A percentile compares a stretch with the other conserved stretches of the same genome.
phyloP scores from a whole-genome alignment of 1,140 invertebrate species.

The Pygmarrhopalites habei region DNA sequence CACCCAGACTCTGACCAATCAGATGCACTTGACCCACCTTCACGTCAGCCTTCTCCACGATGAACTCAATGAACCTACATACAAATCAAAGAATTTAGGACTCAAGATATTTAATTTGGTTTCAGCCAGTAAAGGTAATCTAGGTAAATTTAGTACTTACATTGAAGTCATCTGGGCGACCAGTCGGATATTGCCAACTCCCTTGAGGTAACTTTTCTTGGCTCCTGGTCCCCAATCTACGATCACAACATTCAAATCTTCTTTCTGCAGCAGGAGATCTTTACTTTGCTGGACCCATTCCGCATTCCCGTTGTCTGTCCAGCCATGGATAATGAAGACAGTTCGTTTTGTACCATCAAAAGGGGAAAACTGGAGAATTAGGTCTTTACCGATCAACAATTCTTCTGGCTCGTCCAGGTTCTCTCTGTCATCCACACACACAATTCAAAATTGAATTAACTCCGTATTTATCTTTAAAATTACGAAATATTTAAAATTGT shows the following conservation, averaged over 20 bases:
- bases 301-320: conserved; percentile 18
- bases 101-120: too few species aligned
- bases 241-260: conserved; percentile 40
- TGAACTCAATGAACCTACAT: conserved; percentile 33
- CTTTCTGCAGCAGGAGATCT: conserved; percentile 6
- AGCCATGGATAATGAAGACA: conserved; percentile 29
- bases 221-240: conserved; percentile 42
- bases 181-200: conserved; percentile 40
- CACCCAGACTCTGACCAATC: conserved; percentile 22
- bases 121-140: too few species aligned
- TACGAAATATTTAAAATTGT: neutral
- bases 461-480: too few species aligned
- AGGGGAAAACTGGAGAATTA: conserved; percentile 15
- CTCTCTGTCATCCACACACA: neutral
- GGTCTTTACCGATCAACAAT: conserved; percentile 24
- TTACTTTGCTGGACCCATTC: neutral
- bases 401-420: neutral
- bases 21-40: conserved; percentile 8
- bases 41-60: conserved; percentile 16
- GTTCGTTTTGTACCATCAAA: conserved; percentile 15
- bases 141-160: conserved; percentile 3
- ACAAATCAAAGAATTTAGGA: too few species aligned
- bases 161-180: conserved; percentile 40
- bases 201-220: conserved; percentile 40
- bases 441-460: too few species aligned